Evolutionary conservation across 2,888 invertebrate genomes (phyloP).

Genomic region (Strigamia transsilvanica): DNA sequence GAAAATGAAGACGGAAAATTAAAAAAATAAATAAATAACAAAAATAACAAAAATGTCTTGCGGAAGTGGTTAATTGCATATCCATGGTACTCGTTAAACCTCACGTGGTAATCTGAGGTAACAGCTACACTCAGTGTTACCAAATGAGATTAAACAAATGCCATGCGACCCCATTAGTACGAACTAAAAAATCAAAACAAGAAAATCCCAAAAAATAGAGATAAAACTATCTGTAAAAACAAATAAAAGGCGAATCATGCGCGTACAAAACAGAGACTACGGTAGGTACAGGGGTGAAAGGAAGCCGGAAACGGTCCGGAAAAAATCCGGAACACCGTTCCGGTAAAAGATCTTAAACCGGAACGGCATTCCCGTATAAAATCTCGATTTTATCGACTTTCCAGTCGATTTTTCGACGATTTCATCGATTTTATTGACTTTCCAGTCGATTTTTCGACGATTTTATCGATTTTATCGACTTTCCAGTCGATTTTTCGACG

Average conservation of each 20-base stretch:
- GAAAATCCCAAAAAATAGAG: constrained; percentile 55
- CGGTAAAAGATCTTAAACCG: too few relatives aligned
- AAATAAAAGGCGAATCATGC: neutral
- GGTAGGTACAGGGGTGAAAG: too few relatives aligned
- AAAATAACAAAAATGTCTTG: constrained; percentile 60
- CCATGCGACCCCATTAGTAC: constrained; percentile 32
- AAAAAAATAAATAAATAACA: neutral
- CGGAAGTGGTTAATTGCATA: constrained; percentile 57
- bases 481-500: too few relatives aligned
- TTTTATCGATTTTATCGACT: too few relatives aligned
- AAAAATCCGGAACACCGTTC: too few relatives aligned
- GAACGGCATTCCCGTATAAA: too few relatives aligned
- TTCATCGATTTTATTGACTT: too few relatives aligned
- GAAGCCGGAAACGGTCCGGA: too few relatives aligned
- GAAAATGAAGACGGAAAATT: constrained; percentile 38
- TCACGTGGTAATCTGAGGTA: constrained; percentile 85
- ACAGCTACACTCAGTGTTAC: constrained; percentile 87
- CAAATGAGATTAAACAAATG: constrained; percentile 91
- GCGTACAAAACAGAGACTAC: constrained; percentile 41
- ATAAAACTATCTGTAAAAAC: neutral
- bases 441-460: too few relatives aligned
- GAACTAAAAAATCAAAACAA: constrained; percentile 58
- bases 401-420: too few relatives aligned
- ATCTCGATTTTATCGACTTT: too few relatives aligned
- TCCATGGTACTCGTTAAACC: constrained; percentile 74